These are phyloP conservation scores for Apolygus lucorum DNA, from an alignment of 1,140 invertebrate genomes.

Conservation along the genomic window DNA sequence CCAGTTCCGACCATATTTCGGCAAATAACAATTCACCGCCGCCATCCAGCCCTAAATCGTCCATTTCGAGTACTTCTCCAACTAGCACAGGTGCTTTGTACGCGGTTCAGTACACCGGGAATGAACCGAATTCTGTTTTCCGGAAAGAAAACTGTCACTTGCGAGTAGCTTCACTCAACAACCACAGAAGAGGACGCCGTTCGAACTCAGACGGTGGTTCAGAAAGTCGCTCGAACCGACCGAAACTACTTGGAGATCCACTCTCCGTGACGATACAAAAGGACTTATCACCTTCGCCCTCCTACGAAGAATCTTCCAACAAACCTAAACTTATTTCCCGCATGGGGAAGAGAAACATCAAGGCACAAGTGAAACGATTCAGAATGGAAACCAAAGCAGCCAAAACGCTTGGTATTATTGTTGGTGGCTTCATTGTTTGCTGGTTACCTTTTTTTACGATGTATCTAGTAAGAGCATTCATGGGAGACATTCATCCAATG, in stretches of 20 bases:
- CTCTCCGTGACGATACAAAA: conserved; percentile 28
- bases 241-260: conserved; percentile 30
- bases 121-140: conserved; percentile 40
- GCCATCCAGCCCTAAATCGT: conserved; percentile 23
- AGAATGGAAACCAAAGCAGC: conserved; percentile 89
- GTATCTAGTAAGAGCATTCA: conserved; percentile 75
- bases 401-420: conserved; percentile 87
- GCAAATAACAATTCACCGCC: conserved; percentile 38
- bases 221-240: conserved; percentile 5
- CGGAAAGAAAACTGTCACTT: conserved; percentile 39
- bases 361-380: conserved; percentile 74
- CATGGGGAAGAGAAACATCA: conserved; percentile 78
- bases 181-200: conserved; percentile 15
- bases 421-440: conserved; percentile 85
- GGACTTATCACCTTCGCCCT: conserved; percentile 35
- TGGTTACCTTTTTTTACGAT: conserved; percentile 94
- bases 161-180: conserved; percentile 36
- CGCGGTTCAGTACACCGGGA: conserved; percentile 50
- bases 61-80: conserved; percentile 27
- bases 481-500: conserved; percentile 61
- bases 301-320: conserved; percentile 44
- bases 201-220: conserved; percentile 26
- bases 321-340: conserved; percentile 58
- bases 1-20: conserved; percentile 61
- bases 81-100: conserved; percentile 40